phyloP scores from a whole-genome alignment of 2,888 invertebrate genomes.

The Syritta pipiens region DNA sequence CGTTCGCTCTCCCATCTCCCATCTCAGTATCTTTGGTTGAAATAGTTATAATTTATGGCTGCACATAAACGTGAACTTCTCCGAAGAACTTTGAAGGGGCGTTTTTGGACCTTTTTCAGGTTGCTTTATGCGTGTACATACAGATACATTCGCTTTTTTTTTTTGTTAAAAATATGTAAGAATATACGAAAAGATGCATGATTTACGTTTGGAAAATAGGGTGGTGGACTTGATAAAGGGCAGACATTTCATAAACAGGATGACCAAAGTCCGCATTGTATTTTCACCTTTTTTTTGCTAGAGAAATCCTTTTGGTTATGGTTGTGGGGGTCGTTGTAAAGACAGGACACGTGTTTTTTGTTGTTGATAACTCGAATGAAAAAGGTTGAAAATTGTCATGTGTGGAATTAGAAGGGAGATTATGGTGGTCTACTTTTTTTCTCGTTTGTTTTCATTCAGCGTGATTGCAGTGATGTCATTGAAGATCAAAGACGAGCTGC shows the following conservation, averaged over 20 bases:
- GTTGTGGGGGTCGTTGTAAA: slow-evolving; percentile 44
- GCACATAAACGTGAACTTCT: slow-evolving; percentile 40
- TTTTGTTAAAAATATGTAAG: slow-evolving; percentile 24
- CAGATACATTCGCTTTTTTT: neutral
- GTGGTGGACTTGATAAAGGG: slow-evolving; percentile 34
- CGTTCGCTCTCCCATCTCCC: no score
- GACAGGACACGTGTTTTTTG: slow-evolving; percentile 64
- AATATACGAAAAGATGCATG: slow-evolving; percentile 43
- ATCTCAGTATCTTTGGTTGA: slow-evolving; percentile 25
- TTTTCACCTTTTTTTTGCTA: slow-evolving; percentile 47
- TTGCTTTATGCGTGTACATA: neutral
- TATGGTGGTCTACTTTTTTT: slow-evolving; percentile 11
- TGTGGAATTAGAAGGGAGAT: slow-evolving; percentile 47
- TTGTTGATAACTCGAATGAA: slow-evolving; percentile 52
- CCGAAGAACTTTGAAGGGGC: neutral
- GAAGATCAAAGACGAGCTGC: slow-evolving; percentile 53
- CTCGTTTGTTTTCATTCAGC: neutral
- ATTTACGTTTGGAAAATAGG: slow-evolving; percentile 29
- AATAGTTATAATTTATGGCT: slow-evolving; percentile 64
- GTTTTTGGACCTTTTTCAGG: slow-evolving; percentile 7
- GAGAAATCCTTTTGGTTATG: slow-evolving; percentile 22
- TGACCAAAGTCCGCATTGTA: slow-evolving; percentile 24
- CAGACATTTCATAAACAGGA: slow-evolving; percentile 9
- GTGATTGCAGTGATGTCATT: slow-evolving; percentile 16
- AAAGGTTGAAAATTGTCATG: slow-evolving; percentile 53